Percentiles rank a stretch among this genome's conserved stretches.
These are phyloP conservation scores for Leucopsar rothschildi DNA, from an alignment of 2,113 vertebrate species.

Conservation along the genomic window DNA sequence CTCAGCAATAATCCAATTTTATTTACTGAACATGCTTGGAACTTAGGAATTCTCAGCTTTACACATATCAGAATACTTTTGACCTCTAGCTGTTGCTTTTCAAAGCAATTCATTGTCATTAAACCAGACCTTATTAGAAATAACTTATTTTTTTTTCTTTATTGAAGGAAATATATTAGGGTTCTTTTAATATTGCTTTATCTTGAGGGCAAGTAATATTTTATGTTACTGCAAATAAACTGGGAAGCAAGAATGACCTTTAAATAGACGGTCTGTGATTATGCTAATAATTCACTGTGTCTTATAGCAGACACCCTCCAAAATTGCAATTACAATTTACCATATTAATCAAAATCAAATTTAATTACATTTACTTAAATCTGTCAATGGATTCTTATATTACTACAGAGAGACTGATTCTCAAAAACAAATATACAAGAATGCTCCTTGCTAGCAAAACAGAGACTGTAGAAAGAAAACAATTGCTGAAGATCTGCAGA, in stretches of 20 bases:
- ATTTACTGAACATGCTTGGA: neutral
- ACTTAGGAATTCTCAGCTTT: neutral
- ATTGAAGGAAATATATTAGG: neutral
- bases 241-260: neutral
- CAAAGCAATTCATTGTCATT: neutral
- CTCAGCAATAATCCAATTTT: neutral
- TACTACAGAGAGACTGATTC: neutral
- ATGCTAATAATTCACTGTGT: neutral
- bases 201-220: neutral
- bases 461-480: neutral
- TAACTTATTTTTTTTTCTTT: neutral
- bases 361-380: neutral
- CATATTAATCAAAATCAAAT: neutral
- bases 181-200: neutral
- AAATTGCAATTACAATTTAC: neutral
- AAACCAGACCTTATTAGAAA: neutral
- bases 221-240: neutral
- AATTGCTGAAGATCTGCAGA: neutral
- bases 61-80: neutral
- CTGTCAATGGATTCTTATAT: neutral
- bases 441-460: neutral
- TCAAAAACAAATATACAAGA: neutral
- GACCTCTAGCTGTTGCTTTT: neutral
- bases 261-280: neutral
- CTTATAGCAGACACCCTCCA: neutral